These are phyloP conservation scores for Hippotragus niger DNA, from an alignment of 2,113 vertebrate genomes.

Conservation along the genomic window DNA sequence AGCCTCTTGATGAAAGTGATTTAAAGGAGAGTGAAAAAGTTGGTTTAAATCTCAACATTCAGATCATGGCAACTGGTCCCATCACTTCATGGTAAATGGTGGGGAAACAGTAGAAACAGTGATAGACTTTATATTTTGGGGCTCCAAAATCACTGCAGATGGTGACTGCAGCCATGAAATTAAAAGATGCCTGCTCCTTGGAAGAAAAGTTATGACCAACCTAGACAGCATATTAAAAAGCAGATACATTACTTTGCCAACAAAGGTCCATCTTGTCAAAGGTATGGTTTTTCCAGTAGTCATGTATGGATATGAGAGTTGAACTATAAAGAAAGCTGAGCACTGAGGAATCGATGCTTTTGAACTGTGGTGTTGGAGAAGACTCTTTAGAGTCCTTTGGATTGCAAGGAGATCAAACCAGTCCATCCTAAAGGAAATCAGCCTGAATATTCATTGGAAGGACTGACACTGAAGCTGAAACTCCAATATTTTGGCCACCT, in stretches of 20 bases:
- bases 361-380: not conserved
- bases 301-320: not conserved
- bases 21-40: not conserved
- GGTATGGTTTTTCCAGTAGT: not conserved
- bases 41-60: not conserved
- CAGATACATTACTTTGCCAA: not conserved
- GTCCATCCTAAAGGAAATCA: not conserved
- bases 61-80: not conserved
- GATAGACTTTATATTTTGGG: not conserved
- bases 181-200: not conserved
- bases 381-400: not conserved
- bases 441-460: not conserved
- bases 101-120: not conserved
- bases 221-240: not conserved
- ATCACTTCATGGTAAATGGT: not conserved
- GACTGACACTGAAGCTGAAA: not conserved
- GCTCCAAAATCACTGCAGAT: not conserved
- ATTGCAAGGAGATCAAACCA: not conserved
- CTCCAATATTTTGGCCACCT: not conserved
- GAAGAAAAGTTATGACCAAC: not conserved
- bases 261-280: not conserved
- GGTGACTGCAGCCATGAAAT: not conserved
- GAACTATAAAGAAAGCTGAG: not conserved
- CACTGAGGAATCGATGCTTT: accelerated
- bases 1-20: not conserved